Base-by-base conservation (phyloP, 2,113 vertebrate genomes). In the Brachypteracias leptosomus region DNA sequence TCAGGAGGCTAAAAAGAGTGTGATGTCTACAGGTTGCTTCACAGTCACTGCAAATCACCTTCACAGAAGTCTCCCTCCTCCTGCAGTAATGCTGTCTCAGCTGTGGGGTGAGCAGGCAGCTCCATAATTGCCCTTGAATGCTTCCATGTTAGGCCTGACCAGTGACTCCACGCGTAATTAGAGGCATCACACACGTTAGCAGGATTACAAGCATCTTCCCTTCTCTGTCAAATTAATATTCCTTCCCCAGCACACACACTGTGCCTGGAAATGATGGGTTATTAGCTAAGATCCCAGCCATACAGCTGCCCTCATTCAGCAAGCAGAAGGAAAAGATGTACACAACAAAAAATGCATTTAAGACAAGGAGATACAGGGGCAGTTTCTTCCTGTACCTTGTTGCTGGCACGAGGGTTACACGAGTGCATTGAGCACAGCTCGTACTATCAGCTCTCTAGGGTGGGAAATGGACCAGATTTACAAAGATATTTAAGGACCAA, bases 71-170 rank as follows among this genome's bases (percentile, higher is more conserved):
- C 90, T 78, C 55, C 40, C n/a, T 80, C 17, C 81, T 58, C 0
- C 0, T 31, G n/a, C 88, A 52, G 38, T 26, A 31, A 58, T 0
- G 3, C 44, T 15, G 36, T 7, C 38, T 10, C 61, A 38, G 79
- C 63, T 4, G 0, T 0, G 0, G 24, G 74, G 79, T 13, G 47
- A 84, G 71, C 49, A 40, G 79, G 85, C 31, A 6, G 68, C 72
- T 86, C 52, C 35, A 0, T 90, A 94, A 93, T 89, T 72, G 73
- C 80, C 85, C 95, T 90, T 96, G 90, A 94, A 92, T 9, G 44
- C n/a, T 80, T 78, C 85, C 76, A 16, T 15, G 54, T 61, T 68
- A 93, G 85, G 58, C 74, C 83, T 79, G 90, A 59, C 61, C 92
- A 94, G 52, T 7, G 28, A 89, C 66, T 92, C 88, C 92, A 78